Conservation (phyloP, 2,888 invertebrate genomes). For the Drosophila cracens region DNA sequence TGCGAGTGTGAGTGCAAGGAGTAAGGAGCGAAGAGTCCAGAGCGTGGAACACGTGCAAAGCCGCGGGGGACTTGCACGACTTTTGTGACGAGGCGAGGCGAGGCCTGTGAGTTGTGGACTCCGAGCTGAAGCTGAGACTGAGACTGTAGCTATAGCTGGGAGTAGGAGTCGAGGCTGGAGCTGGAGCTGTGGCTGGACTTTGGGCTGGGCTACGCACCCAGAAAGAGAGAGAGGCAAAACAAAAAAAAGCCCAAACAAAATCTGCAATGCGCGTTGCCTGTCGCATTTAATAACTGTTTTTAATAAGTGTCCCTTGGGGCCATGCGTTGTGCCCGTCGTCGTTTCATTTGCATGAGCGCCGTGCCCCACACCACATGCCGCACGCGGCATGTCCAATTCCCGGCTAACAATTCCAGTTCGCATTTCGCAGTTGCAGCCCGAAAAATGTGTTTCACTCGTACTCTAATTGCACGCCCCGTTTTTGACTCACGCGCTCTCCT, state of each 20-base stretch:
- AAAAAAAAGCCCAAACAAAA: conserved; percentile 15
- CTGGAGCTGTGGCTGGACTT: conserved; percentile 26
- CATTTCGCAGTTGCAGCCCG: conserved; percentile 13
- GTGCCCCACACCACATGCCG: conserved; percentile 1
- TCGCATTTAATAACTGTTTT: conserved; percentile 81
- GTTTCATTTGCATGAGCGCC: conserved; percentile 63
- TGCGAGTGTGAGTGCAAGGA: conserved; percentile 42
- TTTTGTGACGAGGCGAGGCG: conserved; percentile 54
- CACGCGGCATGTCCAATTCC: conserved; percentile 1
- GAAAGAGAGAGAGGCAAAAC: neutral
- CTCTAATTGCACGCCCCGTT: conserved; percentile 74
- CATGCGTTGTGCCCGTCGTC: conserved; percentile 42
- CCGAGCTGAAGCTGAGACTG: conserved; percentile 16
- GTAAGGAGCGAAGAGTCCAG: conserved; percentile 27
- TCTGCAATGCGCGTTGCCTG: conserved; percentile 74
- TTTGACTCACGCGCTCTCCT: conserved; percentile 59
- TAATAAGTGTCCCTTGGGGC: conserved; percentile 79
- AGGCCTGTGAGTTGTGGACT: conserved; percentile 8
- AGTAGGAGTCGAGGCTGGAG: conserved; percentile 11
- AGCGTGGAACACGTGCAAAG: conserved; percentile 84
- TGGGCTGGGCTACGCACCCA: conserved; percentile 65
- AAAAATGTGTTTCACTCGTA: conserved; percentile 55
- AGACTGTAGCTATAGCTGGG: conserved; percentile 17
- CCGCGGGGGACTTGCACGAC: conserved; percentile 83
- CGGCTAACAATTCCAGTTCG: conserved; percentile 8